Base-by-base conservation (phyloP, 1,140 invertebrate species). In the Daktulosphaira vitifoliae region DNA sequence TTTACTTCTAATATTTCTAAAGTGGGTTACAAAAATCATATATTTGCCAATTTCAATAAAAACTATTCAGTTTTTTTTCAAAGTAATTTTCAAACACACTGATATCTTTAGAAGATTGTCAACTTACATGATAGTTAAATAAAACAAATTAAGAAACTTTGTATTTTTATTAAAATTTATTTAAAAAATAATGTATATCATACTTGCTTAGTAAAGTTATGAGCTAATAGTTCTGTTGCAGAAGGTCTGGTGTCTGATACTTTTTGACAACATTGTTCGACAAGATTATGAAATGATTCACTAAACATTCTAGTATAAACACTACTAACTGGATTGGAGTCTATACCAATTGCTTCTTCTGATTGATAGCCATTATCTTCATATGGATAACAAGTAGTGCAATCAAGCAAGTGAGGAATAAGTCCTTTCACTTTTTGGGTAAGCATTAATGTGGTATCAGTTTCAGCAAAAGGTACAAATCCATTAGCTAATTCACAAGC, bases 401-500 rank as follows among this genome's bases (percentile, higher is more conserved):
- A 81, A 76, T 93, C 90, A 25, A 91, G 76, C 65, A 92, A 75
- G 62, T 84, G 82, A 20, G 90, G 89, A 11, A 82, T 81, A 69
- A 81, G 83, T 13, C 90, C 90, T 62, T 86, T 80, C 9, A 94
- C 80, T 77, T 94, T 96, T 76, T 93, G 90, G 3, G 89, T 85
- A 50, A 92, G 79, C 89, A 95, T 92, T 69, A 92, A 80, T 0
- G 90, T 93, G 29, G 84, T 83, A 22, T 85, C 80, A 70, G 90
- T 84, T 70, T 89, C 86, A 22, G 81, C 80, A 77, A 90, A 96
- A 1, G 92, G 92, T 70, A 89, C 86, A 49, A 85, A 80, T 0
- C 92, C 91, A 78, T 95, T 96, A 23, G 85, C 90, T 68, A 96
- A 74, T 77, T 95, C 92, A 78, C 90, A 95, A 39, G 86, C 82